Conservation (phyloP, 2,888 invertebrate species). For the Phrixothrix hirtus region DNA sequence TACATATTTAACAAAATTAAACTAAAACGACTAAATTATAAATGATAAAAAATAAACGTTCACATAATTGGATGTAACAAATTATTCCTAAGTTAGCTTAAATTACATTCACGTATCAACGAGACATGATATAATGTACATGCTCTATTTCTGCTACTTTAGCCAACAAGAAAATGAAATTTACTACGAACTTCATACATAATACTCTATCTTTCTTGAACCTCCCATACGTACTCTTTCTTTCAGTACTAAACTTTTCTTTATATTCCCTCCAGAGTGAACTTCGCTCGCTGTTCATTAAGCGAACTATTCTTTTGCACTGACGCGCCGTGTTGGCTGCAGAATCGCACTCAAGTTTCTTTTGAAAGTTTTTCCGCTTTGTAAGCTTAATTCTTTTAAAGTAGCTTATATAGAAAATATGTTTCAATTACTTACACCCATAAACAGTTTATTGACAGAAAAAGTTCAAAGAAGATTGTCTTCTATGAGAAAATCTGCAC, state of each 20-base stretch:
- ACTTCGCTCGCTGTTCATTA: conserved; percentile 52
- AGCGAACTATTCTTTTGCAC: conserved; percentile 52
- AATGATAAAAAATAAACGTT: too few relatives aligned
- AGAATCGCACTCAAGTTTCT: conserved; percentile 44
- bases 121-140: conserved; percentile 30
- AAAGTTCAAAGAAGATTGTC: conserved; percentile 21
- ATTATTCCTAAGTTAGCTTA: too few relatives aligned
- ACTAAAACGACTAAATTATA: too few relatives aligned
- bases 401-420: conserved; percentile 52
- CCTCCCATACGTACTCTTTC: conserved; percentile 48
- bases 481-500: conserved; percentile 26
- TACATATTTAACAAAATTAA: too few relatives aligned
- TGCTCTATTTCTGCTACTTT: conserved; percentile 41
- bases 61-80: too few relatives aligned
- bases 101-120: conserved; percentile 28
- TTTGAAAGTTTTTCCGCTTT: conserved; percentile 41
- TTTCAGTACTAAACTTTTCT: conserved; percentile 54
- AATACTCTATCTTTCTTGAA: conserved; percentile 44
- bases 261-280: conserved; percentile 52
- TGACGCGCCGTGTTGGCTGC: conserved; percentile 43
- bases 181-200: conserved; percentile 47
- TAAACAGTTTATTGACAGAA: conserved; percentile 29
- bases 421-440: conserved; percentile 43
- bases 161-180: conserved; percentile 52
- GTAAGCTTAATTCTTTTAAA: conserved; percentile 47